A percentile compares a stretch with the other conserved stretches of the same genome.
Conservation (phyloP, 2,113 vertebrate genomes). For the Vicugna pacos region DNA sequence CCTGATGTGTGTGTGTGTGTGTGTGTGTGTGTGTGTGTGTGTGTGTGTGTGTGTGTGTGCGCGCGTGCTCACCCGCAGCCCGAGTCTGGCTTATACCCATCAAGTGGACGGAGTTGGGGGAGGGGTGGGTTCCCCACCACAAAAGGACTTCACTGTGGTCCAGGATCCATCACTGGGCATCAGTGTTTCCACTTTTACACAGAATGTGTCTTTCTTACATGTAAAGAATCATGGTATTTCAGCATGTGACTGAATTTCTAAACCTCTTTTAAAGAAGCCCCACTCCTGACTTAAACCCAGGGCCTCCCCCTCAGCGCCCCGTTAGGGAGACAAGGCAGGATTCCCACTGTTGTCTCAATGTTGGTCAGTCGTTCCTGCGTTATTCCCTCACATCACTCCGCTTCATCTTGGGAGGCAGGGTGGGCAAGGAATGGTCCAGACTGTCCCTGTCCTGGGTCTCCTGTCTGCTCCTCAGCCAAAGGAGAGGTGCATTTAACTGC, state of each 20-base stretch:
- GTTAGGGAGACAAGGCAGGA: fast-evolving
- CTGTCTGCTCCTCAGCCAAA: fast-evolving
- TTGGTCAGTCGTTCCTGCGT: fast-evolving
- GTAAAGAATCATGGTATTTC: background rate
- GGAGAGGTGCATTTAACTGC: background rate
- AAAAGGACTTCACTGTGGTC: fast-evolving
- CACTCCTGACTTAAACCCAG: fast-evolving
- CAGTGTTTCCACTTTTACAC: fast-evolving
- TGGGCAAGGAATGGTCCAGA: background rate
- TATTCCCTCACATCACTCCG: fast-evolving
- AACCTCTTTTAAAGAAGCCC: background rate
- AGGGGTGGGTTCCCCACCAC: fast-evolving
- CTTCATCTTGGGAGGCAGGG: no score
- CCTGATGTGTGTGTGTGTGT: background rate
- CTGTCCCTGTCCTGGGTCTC: background rate
- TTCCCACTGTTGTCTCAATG: fast-evolving
- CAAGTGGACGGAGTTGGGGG: background rate
- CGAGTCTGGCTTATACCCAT: fast-evolving
- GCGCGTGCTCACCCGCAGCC: fast-evolving
- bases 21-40: background rate
- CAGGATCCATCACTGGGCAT: fast-evolving
- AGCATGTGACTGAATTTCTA: fast-evolving
- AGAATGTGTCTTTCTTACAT: fast-evolving
- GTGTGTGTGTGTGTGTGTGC: background rate
- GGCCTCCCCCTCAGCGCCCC: background rate